Percentiles rank a stretch among this genome's conserved stretches.
Evolutionary conservation across 2,888 invertebrate genomes (phyloP).

Genomic region (Nymphalis polychloros): DNA sequence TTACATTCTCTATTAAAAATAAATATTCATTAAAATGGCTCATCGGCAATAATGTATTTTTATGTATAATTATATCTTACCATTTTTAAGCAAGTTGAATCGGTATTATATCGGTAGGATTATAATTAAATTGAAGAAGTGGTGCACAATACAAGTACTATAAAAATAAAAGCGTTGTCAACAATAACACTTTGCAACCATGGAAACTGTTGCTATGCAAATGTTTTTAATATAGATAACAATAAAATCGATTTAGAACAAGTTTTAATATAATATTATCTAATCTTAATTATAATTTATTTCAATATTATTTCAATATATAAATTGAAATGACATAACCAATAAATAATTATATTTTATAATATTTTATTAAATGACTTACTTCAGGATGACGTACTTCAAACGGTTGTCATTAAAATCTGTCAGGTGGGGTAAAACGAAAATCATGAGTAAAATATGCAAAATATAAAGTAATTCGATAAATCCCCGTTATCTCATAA

Average conservation of each 20-base stretch:
- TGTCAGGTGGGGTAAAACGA: not conserved
- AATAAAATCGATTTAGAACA: slow-evolving; percentile 11
- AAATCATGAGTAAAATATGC: slow-evolving; percentile 3
- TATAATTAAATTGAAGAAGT: not conserved
- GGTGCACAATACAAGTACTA: not conserved
- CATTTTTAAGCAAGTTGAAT: slow-evolving; percentile 5
- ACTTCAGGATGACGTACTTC: too few species aligned
- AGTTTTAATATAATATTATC: not conserved
- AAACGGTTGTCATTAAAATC: not conserved
- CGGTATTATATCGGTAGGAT: not conserved
- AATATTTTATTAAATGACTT: too few species aligned
- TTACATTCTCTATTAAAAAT: not conserved
- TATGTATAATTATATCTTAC: slow-evolving; percentile 6
- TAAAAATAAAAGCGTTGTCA: slow-evolving; percentile 29
- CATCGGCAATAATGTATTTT: not conserved
- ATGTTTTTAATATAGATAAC: slow-evolving; percentile 13
- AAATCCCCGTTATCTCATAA: slow-evolving; percentile 19
- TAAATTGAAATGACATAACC: not conserved
- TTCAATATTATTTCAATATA: not conserved
- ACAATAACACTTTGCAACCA: slow-evolving; percentile 20
- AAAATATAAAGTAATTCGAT: slow-evolving; percentile 21
- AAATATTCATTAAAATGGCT: not conserved
- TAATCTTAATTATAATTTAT: not conserved
- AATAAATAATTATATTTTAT: too few species aligned
- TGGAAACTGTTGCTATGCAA: slow-evolving; percentile 21